Percentiles rank a stretch among this genome's conserved stretches.
These are phyloP conservation scores for Clanis bilineata DNA, from an alignment of 2,888 invertebrate species.

Conservation along the genomic window DNA sequence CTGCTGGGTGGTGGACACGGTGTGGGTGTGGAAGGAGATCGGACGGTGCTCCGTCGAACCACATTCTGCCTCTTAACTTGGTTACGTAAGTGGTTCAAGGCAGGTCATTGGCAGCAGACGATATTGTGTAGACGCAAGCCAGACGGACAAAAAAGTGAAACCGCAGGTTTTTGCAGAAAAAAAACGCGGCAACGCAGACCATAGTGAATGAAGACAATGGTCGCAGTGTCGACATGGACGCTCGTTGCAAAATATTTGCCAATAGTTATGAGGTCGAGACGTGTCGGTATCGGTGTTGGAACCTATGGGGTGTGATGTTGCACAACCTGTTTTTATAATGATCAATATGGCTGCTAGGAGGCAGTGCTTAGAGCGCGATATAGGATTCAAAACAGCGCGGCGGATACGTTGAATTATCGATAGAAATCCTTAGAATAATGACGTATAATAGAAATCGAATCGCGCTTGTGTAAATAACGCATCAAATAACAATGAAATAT, in stretches of 20 bases:
- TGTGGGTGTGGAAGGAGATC: slow-evolving; percentile 29
- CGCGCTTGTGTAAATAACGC: background rate
- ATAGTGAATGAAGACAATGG: slow-evolving; percentile 35
- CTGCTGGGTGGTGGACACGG: background rate
- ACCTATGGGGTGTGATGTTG: background rate
- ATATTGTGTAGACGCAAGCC: slow-evolving; percentile 69
- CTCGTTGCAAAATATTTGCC: slow-evolving; percentile 6
- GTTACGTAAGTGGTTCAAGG: slow-evolving; percentile 78
- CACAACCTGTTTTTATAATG: background rate
- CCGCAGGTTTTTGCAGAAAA: slow-evolving; percentile 59
- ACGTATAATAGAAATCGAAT: background rate
- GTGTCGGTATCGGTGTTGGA: background rate
- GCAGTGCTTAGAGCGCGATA: background rate
- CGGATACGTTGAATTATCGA: background rate
- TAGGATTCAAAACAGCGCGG: background rate
- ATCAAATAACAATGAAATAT: background rate
- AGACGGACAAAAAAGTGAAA: slow-evolving; percentile 80
- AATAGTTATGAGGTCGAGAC: background rate
- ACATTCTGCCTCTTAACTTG: slow-evolving; percentile 28
- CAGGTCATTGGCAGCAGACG: slow-evolving; percentile 69
- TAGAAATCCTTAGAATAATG: background rate
- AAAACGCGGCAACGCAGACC: slow-evolving; percentile 28
- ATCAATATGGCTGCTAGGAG: background rate
- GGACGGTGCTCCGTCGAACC: slow-evolving; percentile 26
- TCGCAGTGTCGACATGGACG: slow-evolving; percentile 15